These are phyloP conservation scores for Polyommatus iphigenia DNA, from an alignment of 2,888 invertebrate genomes.

Conservation along the genomic window DNA sequence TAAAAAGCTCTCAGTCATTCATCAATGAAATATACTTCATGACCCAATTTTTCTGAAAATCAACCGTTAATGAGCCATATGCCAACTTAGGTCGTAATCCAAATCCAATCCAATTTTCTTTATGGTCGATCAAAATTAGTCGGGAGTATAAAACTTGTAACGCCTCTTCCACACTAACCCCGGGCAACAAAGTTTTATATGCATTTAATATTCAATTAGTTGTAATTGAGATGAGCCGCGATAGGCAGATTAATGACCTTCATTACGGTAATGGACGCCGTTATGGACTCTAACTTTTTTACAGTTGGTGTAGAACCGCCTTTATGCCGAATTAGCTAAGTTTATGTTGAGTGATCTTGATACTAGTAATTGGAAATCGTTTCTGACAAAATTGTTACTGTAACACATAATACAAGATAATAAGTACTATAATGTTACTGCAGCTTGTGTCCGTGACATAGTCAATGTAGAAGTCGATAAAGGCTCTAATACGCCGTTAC, in stretches of 20 bases:
- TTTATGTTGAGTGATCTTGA: constrained; percentile 2
- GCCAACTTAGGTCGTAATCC: constrained; percentile 7
- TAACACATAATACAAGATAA: too few relatives aligned
- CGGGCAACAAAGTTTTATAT: constrained; percentile 61
- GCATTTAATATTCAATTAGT: constrained; percentile 75
- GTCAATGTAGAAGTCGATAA: too few relatives aligned
- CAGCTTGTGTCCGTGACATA: too few relatives aligned
- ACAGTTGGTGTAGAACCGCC: constrained; percentile 34
- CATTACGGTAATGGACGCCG: constrained; percentile 69
- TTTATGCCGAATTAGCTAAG: constrained; percentile 28
- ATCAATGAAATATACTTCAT: neutral
- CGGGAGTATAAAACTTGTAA: constrained; percentile 27
- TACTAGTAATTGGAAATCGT: neutral
- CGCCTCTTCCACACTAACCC: constrained; percentile 44
- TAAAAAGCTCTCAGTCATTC: too few relatives aligned
- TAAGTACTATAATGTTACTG: too few relatives aligned
- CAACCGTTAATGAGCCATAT: neutral
- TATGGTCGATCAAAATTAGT: constrained; percentile 30
- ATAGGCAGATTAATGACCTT: constrained; percentile 61
- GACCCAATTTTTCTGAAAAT: neutral
- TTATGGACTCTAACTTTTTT: constrained; percentile 55
- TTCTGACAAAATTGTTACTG: neutral
- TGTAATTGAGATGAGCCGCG: constrained; percentile 68
- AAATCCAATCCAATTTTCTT: constrained; percentile 30
- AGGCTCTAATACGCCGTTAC: too few relatives aligned